phyloP scores from a whole-genome alignment of 2,797 vertebrate species.

The Alauda arvensis region DNA sequence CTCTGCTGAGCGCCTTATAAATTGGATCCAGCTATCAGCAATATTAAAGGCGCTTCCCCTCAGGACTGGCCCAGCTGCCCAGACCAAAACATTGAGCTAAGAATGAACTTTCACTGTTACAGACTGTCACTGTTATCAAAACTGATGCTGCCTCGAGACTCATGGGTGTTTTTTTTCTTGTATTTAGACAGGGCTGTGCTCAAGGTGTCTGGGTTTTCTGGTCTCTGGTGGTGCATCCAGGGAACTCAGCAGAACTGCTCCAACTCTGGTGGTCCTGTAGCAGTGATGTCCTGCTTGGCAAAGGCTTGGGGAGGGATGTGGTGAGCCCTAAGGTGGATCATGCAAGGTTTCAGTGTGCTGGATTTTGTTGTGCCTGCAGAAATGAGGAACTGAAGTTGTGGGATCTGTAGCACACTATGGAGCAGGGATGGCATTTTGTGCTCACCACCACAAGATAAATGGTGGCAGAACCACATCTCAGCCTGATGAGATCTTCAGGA shows the following conservation, averaged over 20 bases:
- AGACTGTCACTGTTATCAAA: not conserved
- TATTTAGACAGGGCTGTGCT: not conserved
- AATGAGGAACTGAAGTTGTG: accelerated
- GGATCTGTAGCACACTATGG: accelerated
- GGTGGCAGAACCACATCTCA: not conserved
- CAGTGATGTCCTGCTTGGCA: not conserved
- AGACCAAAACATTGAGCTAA: constrained; percentile 34
- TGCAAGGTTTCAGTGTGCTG: not conserved
- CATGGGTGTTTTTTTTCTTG: not conserved
- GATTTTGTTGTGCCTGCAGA: not conserved
- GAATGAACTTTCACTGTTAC: constrained; percentile 36
- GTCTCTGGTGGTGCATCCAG: not conserved
- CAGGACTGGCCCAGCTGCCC: constrained; percentile 18
- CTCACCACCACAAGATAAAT: accelerated
- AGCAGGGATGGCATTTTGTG: accelerated
- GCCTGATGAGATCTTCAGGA: not conserved
- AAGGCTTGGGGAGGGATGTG: not conserved
- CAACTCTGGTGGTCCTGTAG: accelerated
- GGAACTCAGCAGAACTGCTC: not conserved
- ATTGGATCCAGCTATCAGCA: constrained; percentile 69
- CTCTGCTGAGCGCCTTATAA: constrained; percentile 61
- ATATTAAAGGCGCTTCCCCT: constrained; percentile 21
- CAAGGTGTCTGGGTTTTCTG: not conserved
- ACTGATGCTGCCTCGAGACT: not conserved
- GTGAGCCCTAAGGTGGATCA: not conserved